Base-by-base conservation (phyloP, 2,888 invertebrate species). In the Kuschelorhynchus macadamiae region DNA sequence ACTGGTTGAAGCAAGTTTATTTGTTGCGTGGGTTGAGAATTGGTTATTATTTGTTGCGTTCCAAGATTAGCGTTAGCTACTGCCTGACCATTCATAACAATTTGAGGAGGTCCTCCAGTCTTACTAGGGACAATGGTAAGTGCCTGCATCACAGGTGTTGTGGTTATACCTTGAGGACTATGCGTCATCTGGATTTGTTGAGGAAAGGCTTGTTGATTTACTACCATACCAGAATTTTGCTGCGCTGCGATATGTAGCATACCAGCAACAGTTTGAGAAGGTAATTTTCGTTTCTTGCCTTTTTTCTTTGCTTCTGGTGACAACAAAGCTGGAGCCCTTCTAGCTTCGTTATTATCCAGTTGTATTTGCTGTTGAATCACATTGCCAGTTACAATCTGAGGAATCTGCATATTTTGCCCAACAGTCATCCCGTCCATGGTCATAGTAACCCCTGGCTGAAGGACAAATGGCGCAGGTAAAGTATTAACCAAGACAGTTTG, bases 401-500 rank as follows among this genome's bases (percentile, higher is more conserved):
- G 90, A 76, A 92, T 83, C 59, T 90, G 89, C 70, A 90, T 85
- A 72, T 90, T 90, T 76, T 91, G 92, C 63, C 90, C 88, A 20
- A 79, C 77, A 0, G 78, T 75, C 72, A 79, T 77, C 0, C 91
- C 90, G 73, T 93, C 93, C 75, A 93, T 89, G 0, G 91, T 88
- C 88, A 93, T 90, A 0, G 83, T 81, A 72, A 92, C 88, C 1
- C 91, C 88, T 0, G 92, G 92, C 77, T 94, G 94, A 42, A 94
- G 87, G 4, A 94, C 89, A 74, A 93, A 92, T 0, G 93, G 93
- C 14, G 92, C 86, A 50, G 91, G 91, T 70, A 94, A 83, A 0
- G 94, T 90, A 78, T 95, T 95, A 0, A 95, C 91, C 3, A 95
- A 87, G 0, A 94, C 92, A 0, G 93, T 90, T 21, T 92, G 91